Evolutionary conservation across 2,888 invertebrate species (phyloP).

Genomic region (Seira ritae): DNA sequence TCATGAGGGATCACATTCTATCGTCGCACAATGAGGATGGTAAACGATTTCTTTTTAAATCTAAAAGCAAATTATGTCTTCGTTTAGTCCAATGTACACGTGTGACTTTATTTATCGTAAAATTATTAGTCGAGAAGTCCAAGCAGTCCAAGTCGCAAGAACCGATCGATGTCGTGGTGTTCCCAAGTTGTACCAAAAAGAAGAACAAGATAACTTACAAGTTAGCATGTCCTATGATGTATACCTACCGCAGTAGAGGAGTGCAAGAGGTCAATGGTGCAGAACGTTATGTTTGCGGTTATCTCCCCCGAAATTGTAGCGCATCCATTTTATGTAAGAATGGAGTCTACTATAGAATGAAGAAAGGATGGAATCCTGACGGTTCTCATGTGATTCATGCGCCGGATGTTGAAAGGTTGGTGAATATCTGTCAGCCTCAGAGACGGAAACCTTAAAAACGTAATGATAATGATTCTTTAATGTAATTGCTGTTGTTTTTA

Average conservation of each 20-base stretch:
- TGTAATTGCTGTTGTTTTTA: not conserved
- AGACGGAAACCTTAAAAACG: not conserved
- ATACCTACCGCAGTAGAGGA: constrained; percentile 1
- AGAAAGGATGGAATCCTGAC: constrained; percentile 22
- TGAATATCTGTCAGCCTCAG: no score
- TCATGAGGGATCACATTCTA: constrained; percentile 24
- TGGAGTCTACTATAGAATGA: constrained; percentile 18
- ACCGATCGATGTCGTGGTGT: constrained; percentile 1
- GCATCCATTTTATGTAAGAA: not conserved
- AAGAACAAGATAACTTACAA: constrained; percentile 18
- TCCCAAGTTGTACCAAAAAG: constrained; percentile 11
- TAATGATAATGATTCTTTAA: no score
- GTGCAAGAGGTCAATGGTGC: not conserved
- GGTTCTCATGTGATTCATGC: constrained; percentile 7
- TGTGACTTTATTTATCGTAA: no score
- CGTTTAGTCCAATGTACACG: no score
- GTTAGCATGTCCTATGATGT: not conserved
- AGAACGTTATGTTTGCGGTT: constrained; percentile 10
- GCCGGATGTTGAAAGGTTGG: constrained; percentile 4
- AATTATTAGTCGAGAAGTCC: no score
- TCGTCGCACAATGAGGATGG: no score
- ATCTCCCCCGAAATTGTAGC: constrained; percentile 1
- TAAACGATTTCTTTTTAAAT: no score
- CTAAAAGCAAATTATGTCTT: no score
- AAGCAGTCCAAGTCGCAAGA: no score